Percentiles rank a stretch among this genome's conserved stretches.
Conservation (phyloP, 2,888 invertebrate species). For the Sminthurinus aureus region DNA sequence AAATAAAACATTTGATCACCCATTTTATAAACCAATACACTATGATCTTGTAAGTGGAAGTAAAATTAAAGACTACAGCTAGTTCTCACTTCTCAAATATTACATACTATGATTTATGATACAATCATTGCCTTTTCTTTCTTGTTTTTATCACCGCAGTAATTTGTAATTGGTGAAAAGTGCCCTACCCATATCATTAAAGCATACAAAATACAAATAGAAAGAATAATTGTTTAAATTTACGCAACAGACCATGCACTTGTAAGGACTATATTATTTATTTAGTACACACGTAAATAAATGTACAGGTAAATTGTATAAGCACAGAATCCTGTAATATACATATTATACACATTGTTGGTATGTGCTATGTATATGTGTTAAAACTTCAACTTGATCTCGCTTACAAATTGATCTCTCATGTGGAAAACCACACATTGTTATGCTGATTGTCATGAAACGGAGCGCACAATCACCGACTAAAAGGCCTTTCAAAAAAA, state of each 20-base stretch:
- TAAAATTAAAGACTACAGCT: not conserved
- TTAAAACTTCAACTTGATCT: slow-evolving; percentile 39
- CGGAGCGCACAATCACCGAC: slow-evolving; percentile 34
- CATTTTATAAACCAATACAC: no score
- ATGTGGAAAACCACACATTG: slow-evolving; percentile 53
- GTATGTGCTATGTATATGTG: slow-evolving; percentile 23
- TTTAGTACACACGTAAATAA: slow-evolving; percentile 19
- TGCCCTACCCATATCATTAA: not conserved
- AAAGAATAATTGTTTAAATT: slow-evolving; percentile 14
- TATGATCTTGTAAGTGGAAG: no score
- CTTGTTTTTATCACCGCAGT: not conserved
- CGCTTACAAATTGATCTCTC: slow-evolving; percentile 41
- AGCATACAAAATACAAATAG: not conserved
- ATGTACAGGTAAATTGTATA: no score
- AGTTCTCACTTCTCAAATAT: not conserved
- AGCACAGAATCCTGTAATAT: not conserved
- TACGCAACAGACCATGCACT: slow-evolving; percentile 26
- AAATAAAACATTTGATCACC: no score
- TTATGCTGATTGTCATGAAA: slow-evolving; percentile 46
- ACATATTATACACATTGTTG: not conserved
- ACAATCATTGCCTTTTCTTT: not conserved
- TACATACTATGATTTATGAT: not conserved
- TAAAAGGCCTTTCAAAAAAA: slow-evolving; percentile 29
- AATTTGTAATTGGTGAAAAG: not conserved
- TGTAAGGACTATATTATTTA: not conserved